Percentiles rank a stretch among this genome's conserved stretches.
These are phyloP conservation scores for Neodontobutis hainanensis DNA, from an alignment of 2,113 vertebrate species.

Conservation along the genomic window DNA sequence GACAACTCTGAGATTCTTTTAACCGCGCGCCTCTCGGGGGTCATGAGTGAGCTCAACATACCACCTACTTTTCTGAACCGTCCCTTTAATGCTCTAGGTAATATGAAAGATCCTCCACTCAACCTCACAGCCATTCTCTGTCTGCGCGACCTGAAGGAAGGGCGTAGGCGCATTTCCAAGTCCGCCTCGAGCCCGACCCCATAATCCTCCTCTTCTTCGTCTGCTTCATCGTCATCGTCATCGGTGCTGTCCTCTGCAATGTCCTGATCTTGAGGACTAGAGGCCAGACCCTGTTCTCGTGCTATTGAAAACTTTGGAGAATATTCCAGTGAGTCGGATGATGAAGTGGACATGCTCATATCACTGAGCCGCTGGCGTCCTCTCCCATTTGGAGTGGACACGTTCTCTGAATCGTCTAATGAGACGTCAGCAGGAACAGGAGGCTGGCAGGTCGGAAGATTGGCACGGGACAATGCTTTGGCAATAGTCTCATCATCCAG, in stretches of 20 bases:
- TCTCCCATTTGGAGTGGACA: constrained; percentile 52
- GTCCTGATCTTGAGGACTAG: constrained; percentile 67
- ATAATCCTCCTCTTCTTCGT: constrained; percentile 88
- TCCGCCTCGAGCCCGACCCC: constrained; percentile 88
- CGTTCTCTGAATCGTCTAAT: constrained; percentile 1
- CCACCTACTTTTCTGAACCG: constrained; percentile 90
- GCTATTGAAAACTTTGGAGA: constrained; percentile 69
- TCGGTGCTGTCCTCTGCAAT: constrained; percentile 85
- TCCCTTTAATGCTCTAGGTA: constrained; percentile 88
- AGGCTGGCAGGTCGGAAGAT: constrained; percentile 55
- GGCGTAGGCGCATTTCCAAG: constrained; percentile 86
- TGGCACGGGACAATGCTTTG: constrained; percentile 78
- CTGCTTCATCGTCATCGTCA: constrained; percentile 84
- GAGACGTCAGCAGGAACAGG: constrained; percentile 25
- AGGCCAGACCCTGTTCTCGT: constrained; percentile 78
- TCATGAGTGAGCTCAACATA: constrained; percentile 91
- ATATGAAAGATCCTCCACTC: constrained; percentile 80
- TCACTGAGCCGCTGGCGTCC: constrained; percentile 88
- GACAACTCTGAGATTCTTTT: constrained; percentile 88
- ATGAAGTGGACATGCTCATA: constrained; percentile 94
- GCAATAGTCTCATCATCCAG: constrained; percentile 75
- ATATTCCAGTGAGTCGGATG: constrained; percentile 90
- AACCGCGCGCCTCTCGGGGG: constrained; percentile 89
- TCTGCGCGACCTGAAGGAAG: constrained; percentile 82
- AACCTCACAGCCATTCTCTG: constrained; percentile 69